Percentiles rank a stretch among this genome's conserved stretches.
phyloP scores from a whole-genome alignment of 2,888 invertebrate genomes.

The Eupsilia transversa region DNA sequence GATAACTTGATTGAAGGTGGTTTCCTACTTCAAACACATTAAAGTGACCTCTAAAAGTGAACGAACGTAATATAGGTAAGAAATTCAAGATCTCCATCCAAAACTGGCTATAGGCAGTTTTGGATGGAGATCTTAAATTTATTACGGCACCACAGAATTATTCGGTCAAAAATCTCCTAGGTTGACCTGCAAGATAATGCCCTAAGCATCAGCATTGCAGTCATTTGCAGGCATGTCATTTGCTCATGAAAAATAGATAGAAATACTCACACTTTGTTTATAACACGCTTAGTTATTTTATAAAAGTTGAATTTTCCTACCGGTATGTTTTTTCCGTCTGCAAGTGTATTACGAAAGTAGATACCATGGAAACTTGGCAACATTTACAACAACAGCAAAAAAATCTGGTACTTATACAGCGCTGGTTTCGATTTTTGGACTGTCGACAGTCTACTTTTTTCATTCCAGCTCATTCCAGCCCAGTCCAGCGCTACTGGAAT shows the following conservation, averaged over 20 bases:
- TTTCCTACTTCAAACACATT: neutral
- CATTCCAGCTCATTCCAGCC: too few species aligned
- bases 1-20: neutral
- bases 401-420: neutral
- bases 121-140: neutral
- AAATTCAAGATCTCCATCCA: too few species aligned
- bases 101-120: too few species aligned
- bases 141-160: neutral
- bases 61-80: too few species aligned
- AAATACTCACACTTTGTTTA: neutral
- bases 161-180: neutral
- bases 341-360: slow-evolving; percentile 4
- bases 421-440: too few species aligned
- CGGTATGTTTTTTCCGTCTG: neutral
- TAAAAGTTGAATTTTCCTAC: neutral
- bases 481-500: too few species aligned
- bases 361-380: neutral
- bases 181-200: neutral
- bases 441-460: too few species aligned
- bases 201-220: neutral
- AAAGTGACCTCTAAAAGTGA: neutral
- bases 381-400: neutral
- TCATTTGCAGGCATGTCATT: neutral
- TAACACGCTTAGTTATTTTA: neutral
- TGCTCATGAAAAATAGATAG: too few species aligned